Evolutionary conservation across 1,140 invertebrate species (phyloP).

Genomic region (Lithobius niger): DNA sequence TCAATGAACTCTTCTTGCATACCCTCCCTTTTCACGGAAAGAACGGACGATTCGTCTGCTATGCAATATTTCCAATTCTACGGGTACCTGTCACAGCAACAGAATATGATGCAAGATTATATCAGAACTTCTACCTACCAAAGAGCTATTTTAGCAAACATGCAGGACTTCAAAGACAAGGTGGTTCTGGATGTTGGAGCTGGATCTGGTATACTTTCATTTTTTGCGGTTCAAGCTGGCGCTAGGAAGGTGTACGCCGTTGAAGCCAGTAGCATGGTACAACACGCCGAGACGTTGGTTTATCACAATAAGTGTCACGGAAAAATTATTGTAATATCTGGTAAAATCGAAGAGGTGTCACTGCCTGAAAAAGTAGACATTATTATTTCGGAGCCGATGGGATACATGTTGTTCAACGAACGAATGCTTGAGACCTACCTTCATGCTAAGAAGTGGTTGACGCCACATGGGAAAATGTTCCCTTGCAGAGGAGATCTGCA

Average conservation of each 20-base stretch:
- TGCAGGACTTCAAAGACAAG: slow-evolving; percentile 71
- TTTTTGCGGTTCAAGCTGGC: slow-evolving; percentile 96
- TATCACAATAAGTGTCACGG: slow-evolving; percentile 74
- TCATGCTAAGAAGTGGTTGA: slow-evolving; percentile 92
- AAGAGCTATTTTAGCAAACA: slow-evolving; percentile 85
- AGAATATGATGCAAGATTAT: slow-evolving; percentile 99
- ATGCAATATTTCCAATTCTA: slow-evolving; percentile 96
- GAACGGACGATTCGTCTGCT: slow-evolving; percentile 93
- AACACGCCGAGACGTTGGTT: slow-evolving; percentile 86
- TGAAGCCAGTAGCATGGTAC: slow-evolving; percentile 96
- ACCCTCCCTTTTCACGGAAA: slow-evolving; percentile 78
- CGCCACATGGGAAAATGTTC: slow-evolving; percentile 61
- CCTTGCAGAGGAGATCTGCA: slow-evolving; percentile 91
- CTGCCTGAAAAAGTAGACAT: slow-evolving; percentile 90
- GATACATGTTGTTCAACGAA: slow-evolving; percentile 99
- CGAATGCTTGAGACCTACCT: slow-evolving; percentile 98
- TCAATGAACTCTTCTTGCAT: background rate
- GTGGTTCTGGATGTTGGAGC: slow-evolving; percentile 93
- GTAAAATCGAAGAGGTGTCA: slow-evolving; percentile 97
- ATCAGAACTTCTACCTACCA: slow-evolving; percentile 97
- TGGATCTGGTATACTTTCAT: slow-evolving; percentile 93
- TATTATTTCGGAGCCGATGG: slow-evolving; percentile 99
- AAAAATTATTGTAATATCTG: slow-evolving; percentile 81
- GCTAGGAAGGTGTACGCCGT: slow-evolving; percentile 95
- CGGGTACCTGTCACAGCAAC: slow-evolving; percentile 96